Percentiles rank a stretch among this genome's conserved stretches.
Evolutionary conservation across 1,140 invertebrate genomes (phyloP).

Genomic region (Drosophila ohnishii): DNA sequence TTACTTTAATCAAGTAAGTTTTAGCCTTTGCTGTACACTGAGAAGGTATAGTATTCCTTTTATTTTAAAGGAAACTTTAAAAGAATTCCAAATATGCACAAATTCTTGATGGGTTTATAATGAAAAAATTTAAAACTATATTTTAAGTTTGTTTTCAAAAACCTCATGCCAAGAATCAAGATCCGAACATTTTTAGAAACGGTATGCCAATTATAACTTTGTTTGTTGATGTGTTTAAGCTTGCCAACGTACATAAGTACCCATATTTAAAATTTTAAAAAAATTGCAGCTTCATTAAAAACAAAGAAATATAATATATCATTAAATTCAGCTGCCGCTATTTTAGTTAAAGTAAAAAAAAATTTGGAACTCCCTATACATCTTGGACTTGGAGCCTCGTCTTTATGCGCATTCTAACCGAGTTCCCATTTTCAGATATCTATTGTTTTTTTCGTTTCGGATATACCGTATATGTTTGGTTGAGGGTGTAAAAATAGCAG

Average conservation of each 20-base stretch:
- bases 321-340: not conserved
- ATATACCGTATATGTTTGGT: not conserved
- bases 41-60: not conserved
- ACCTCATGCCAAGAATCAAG: not conserved
- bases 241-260: too few relatives aligned
- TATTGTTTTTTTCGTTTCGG: not conserved
- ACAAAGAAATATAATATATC: not conserved
- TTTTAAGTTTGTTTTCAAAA: not conserved
- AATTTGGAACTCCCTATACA: not conserved
- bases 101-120: fast-evolving
- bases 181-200: not conserved
- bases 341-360: not conserved
- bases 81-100: not conserved
- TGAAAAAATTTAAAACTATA: not conserved
- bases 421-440: not conserved
- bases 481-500: conserved; percentile 21
- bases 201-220: not conserved
- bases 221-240: not conserved
- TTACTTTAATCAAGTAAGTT: not conserved
- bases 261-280: too few relatives aligned
- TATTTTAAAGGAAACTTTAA: not conserved
- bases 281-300: not conserved
- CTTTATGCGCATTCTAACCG: conserved; percentile 1
- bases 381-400: not conserved
- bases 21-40: not conserved